These are phyloP conservation scores for Hyla sarda DNA, from an alignment of 2,113 vertebrate species.

Conservation along the genomic window DNA sequence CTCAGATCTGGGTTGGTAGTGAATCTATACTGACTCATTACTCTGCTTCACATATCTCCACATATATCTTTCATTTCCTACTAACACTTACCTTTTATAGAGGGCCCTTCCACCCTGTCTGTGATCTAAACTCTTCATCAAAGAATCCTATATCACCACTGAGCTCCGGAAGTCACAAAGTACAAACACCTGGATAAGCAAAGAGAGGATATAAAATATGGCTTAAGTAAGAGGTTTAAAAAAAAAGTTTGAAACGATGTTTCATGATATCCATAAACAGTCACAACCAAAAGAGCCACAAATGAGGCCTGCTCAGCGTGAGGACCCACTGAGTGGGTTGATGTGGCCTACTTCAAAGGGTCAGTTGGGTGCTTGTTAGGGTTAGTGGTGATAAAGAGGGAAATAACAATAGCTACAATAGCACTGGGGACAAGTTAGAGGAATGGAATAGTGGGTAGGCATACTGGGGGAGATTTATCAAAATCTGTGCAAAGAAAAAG, in stretches of 20 bases:
- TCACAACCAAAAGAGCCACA: not conserved
- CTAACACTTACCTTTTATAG: not conserved
- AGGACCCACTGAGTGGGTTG: not conserved
- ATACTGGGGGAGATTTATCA: no score
- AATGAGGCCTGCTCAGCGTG: not conserved
- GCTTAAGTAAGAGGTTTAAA: not conserved
- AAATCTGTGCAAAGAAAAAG: no score
- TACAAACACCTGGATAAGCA: conserved; percentile 12
- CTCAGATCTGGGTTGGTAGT: not conserved
- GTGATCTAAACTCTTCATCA: not conserved
- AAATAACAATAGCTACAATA: not conserved
- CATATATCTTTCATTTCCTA: conserved; percentile 36
- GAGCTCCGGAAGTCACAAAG: conserved; percentile 25
- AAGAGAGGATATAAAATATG: not conserved
- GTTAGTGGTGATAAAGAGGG: not conserved
- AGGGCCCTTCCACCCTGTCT: not conserved
- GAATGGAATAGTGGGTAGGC: not conserved
- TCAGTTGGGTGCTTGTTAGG: no score
- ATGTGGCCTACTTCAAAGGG: no score
- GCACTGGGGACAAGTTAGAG: not conserved
- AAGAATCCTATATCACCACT: no score
- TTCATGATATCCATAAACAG: not conserved
- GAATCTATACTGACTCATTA: conserved; percentile 30
- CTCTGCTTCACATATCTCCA: not conserved
- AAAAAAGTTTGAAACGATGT: not conserved